These are phyloP conservation scores for Anolis apletophallus DNA, from an alignment of 2,797 vertebrate species.

Conservation along the genomic window DNA sequence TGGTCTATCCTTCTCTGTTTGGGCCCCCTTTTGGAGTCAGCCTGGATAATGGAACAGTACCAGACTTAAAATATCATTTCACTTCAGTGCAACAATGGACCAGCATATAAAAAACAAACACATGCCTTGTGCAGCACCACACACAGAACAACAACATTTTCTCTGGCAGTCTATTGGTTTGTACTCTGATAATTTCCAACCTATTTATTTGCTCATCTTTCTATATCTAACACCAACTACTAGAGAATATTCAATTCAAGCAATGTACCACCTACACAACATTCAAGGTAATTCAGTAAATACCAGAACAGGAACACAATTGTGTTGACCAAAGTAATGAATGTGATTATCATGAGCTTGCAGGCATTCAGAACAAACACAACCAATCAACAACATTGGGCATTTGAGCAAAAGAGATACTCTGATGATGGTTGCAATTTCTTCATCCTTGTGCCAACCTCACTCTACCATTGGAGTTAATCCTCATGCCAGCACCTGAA, in stretches of 20 bases:
- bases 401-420: conserved; percentile 30
- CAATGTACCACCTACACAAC: not conserved
- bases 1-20: no score
- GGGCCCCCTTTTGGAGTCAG: no score
- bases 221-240: rapidly evolving
- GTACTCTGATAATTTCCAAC: rapidly evolving
- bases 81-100: conserved; percentile 13
- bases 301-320: not conserved
- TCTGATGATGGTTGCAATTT: conserved; percentile 47
- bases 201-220: not conserved
- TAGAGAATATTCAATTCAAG: not conserved
- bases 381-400: not conserved
- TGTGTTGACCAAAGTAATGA: not conserved
- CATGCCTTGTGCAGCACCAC: rapidly evolving
- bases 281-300: not conserved
- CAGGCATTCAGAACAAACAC: rapidly evolving
- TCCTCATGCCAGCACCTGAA: conserved; percentile 35
- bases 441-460: conserved; percentile 51
- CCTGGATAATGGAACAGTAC: no score
- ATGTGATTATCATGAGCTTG: not conserved
- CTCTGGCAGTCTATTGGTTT: not conserved
- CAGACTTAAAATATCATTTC: not conserved
- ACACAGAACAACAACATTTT: rapidly evolving
- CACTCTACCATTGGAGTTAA: conserved; percentile 59
- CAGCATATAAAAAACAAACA: not conserved